phyloP scores from a whole-genome alignment of 53 echinoderm and acorn worm species.

The Paracentrotus lividus region DNA sequence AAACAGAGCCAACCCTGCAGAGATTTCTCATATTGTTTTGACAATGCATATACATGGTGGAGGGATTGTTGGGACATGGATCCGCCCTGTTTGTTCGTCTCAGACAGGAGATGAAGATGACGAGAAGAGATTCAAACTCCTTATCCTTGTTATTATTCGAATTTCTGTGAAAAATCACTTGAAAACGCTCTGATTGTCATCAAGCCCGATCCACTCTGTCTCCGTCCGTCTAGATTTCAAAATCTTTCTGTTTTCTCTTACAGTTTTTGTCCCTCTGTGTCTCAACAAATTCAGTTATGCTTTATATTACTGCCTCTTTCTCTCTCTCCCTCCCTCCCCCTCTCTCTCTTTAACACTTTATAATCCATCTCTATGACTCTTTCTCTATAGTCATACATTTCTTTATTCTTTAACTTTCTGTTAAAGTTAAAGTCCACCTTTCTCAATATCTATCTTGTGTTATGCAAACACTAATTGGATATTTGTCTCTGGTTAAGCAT shows the following conservation, averaged over 20 bases:
- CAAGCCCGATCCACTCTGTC: not conserved
- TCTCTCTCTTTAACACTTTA: not conserved
- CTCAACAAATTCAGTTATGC: not conserved
- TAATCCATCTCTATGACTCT: not conserved
- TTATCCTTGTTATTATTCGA: not conserved
- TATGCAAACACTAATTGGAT: too few species aligned
- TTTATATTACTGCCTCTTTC: not conserved
- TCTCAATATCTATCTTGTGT: too few species aligned
- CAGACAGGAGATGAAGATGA: not conserved
- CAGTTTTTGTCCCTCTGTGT: too few species aligned
- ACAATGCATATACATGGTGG: not conserved
- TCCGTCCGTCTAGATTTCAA: not conserved
- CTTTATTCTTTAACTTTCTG: not conserved
- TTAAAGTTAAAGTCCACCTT: too few species aligned
- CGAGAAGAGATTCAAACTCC: not conserved
- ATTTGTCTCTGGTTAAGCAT: too few species aligned
- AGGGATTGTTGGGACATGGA: not conserved
- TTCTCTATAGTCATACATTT: too few species aligned
- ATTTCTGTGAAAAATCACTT: slow-evolving; percentile 1
- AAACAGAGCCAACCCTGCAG: slow-evolving; percentile 14
- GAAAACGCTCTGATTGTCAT: not conserved
- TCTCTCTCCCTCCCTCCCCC: not conserved
- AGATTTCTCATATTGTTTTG: slow-evolving; percentile 6
- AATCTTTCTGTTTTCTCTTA: too few species aligned
- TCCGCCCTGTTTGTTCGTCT: not conserved